Evolutionary conservation across 1,140 invertebrate species (phyloP), one percentile per base, ranked within the genome.

Genomic region (Halesus radiatus): DNA sequence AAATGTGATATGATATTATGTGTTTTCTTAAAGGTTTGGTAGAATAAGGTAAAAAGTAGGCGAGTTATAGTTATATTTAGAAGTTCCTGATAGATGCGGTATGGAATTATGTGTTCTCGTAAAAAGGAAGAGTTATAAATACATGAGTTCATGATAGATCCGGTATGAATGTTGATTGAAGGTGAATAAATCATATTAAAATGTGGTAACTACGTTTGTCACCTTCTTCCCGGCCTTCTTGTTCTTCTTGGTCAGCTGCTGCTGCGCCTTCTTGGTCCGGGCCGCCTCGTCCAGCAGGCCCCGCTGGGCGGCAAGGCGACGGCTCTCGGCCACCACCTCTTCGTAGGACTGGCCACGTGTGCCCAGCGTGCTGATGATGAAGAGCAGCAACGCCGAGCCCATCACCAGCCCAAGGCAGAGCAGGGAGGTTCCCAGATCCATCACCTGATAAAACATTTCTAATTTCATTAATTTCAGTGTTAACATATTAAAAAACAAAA

Each of bases 201-300:
- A 45, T 45, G 0, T 18, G 16, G 20, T 56, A 20, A 22, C 20
- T n/a, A 56, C 20, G 54, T 56, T 13, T 29, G 23, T 37, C 72
- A 83, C 82, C 80, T 83, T 83, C 56, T 81, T 81, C 16, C 82
- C 82, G 22, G 82, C 82, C 50, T 83, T 83, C 56, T 83, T 83
- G 77, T 83, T 83, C 50, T 83, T 83, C 77, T 83, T 83, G 53
- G 73, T 72, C n/a, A 81, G 82, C 53, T 83, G 82, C 18, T 81
- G 82, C 56, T 81, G 79, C 2, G 76, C 54, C 18, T 54, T 52
- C 64, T 81, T 81, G 45, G 79, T 72, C 15, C 78, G 45, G 5
- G 37, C 76, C 3, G 77, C 68, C 32, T 83, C 82, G 15, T 77
- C 80, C 37, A 81, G 64, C n/a, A 81, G 66, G n/a, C 79, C 72